A percentile compares a stretch with the other conserved stretches of the same genome.
Conservation (phyloP, 1,140 invertebrate species). For the Eumaeus atala region DNA sequence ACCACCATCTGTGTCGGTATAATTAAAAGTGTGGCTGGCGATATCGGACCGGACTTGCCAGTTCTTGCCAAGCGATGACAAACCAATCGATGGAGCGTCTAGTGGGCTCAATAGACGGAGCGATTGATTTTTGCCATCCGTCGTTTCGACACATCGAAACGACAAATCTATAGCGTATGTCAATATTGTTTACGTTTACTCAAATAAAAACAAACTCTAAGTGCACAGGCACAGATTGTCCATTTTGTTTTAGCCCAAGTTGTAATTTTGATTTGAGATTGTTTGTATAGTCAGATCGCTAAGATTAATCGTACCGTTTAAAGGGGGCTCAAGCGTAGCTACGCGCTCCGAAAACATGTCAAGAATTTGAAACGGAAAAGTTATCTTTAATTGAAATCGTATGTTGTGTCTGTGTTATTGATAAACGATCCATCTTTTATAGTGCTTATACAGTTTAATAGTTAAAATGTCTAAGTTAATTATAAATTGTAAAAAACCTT, state of each 20-base stretch:
- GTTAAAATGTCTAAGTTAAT: constrained; percentile 19
- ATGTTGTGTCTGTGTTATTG: constrained; percentile 57
- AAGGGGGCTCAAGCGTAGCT: too few species aligned
- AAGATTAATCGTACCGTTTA: too few species aligned
- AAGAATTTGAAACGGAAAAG: constrained; percentile 55
- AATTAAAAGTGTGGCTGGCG: constrained; percentile 71
- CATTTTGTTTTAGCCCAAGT: too few species aligned
- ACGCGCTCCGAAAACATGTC: constrained; percentile 32
- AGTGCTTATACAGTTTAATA: constrained; percentile 44
- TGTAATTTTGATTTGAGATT: too few species aligned
- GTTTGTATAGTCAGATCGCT: too few species aligned
- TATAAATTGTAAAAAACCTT: background rate
- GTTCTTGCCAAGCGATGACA: constrained; percentile 54
- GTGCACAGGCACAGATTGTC: too few species aligned
- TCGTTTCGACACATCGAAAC: too few species aligned
- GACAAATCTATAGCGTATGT: too few species aligned
- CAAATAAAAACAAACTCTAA: too few species aligned
- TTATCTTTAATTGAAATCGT: constrained; percentile 69
- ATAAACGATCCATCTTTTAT: constrained; percentile 50
- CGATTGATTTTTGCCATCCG: too few species aligned
- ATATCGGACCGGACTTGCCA: constrained; percentile 59
- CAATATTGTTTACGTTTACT: too few species aligned
- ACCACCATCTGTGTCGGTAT: constrained; percentile 70
- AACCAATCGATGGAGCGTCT: constrained; percentile 34
- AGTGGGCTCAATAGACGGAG: too few species aligned